A percentile compares a stretch with the other conserved stretches of the same genome.
These are phyloP conservation scores for Pelochelys cantorii DNA, from an alignment of 2,797 vertebrate genomes.

Conservation along the genomic window DNA sequence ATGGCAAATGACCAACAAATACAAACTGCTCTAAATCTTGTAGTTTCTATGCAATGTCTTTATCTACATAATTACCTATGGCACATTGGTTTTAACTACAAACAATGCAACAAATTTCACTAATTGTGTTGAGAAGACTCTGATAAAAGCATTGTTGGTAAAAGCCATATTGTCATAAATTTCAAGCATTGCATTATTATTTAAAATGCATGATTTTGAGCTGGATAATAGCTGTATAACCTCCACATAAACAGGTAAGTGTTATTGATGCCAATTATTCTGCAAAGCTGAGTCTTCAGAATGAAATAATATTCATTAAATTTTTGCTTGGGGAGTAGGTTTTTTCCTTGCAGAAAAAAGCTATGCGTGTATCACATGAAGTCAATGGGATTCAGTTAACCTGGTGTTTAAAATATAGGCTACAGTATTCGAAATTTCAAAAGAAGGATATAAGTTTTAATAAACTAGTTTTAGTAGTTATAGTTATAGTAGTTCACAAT, in stretches of 20 bases:
- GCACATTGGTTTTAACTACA: slow-evolving; percentile 40
- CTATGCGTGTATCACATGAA: slow-evolving; percentile 13
- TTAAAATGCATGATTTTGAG: slow-evolving; percentile 68
- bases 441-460: not conserved
- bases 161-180: slow-evolving; percentile 63
- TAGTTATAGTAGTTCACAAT: not conserved
- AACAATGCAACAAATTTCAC: not conserved
- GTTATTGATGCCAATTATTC: slow-evolving; percentile 65
- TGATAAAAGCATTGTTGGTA: slow-evolving; percentile 31
- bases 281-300: slow-evolving; percentile 55
- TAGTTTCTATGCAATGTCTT: not conserved
- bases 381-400: slow-evolving; percentile 13
- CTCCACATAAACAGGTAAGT: slow-evolving; percentile 79
- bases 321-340: slow-evolving; percentile 24
- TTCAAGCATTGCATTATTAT: slow-evolving; percentile 62
- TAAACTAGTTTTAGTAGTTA: not conserved
- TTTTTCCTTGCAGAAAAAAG: slow-evolving; percentile 31
- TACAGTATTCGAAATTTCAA: not conserved
- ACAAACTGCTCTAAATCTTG: not conserved
- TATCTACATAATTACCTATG: not conserved
- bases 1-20: not conserved
- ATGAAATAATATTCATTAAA: slow-evolving; percentile 48
- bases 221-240: slow-evolving; percentile 58
- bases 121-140: slow-evolving; percentile 58
- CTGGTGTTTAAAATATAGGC: slow-evolving; percentile 19